Evolutionary conservation across 1,140 invertebrate genomes (phyloP).

Genomic region (Drosophila insularis): DNA sequence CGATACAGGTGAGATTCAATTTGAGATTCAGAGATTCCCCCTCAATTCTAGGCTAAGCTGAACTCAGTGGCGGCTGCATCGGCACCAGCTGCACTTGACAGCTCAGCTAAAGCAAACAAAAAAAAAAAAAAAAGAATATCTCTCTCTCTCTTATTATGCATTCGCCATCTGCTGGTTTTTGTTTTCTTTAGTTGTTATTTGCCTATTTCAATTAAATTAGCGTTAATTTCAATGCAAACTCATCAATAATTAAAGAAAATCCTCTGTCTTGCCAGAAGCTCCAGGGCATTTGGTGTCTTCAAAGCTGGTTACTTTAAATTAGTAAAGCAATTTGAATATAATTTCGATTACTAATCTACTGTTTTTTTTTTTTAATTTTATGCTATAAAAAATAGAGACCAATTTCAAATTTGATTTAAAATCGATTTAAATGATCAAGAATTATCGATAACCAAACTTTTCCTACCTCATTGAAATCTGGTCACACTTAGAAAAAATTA

Average conservation of each 20-base stretch:
- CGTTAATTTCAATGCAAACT: conserved; percentile 52
- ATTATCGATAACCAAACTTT: no score
- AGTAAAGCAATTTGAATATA: no score
- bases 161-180: conserved; percentile 20
- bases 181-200: conserved; percentile 36
- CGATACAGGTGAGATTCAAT: conserved; percentile 83
- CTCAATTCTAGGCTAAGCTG: conserved; percentile 31
- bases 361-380: no score
- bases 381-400: no score
- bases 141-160: conserved; percentile 10
- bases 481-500: no score
- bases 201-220: conserved; percentile 57
- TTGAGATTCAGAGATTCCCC: neutral
- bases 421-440: no score
- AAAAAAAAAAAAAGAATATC: neutral
- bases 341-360: no score
- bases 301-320: neutral
- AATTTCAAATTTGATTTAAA: no score
- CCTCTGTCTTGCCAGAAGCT: neutral
- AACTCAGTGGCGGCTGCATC: conserved; percentile 12
- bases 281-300: neutral
- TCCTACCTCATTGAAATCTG: no score
- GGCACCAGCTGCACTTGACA: conserved; percentile 14
- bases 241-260: conserved; percentile 28
- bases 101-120: neutral